Evolutionary conservation across 2,797 vertebrate species (phyloP).

Genomic region (Aselliscus stoliczkanus): DNA sequence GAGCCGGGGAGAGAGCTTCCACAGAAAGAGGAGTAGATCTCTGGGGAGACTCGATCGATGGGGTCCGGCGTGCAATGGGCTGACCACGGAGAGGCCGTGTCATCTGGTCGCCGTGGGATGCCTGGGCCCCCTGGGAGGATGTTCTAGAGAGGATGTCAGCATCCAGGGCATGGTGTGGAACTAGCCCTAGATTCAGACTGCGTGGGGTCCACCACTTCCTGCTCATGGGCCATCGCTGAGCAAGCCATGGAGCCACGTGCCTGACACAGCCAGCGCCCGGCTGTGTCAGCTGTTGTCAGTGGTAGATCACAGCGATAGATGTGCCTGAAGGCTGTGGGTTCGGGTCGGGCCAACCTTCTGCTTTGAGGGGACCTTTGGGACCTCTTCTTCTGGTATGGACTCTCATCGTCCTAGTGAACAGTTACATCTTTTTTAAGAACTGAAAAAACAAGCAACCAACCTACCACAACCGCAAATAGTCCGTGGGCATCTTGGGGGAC

Average conservation of each 20-base stretch:
- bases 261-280: neutral
- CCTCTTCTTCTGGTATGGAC: rapidly evolving
- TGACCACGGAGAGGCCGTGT: too few relatives aligned
- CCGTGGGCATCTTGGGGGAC: neutral
- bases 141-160: neutral
- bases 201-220: neutral
- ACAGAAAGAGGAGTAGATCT: neutral
- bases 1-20: neutral
- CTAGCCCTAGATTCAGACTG: neutral
- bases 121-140: neutral
- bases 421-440: neutral
- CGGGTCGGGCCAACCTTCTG: neutral
- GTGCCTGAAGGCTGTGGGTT: neutral
- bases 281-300: neutral
- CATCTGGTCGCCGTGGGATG: neutral
- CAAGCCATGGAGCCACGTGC: neutral
- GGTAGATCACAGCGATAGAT: neutral
- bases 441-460: neutral
- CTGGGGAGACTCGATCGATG: rapidly evolving
- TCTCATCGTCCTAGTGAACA: neutral
- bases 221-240: neutral
- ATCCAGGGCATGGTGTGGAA: neutral
- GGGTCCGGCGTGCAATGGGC: neutral
- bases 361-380: neutral
- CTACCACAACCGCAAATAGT: neutral